A percentile compares a stretch with the other conserved stretches of the same genome.
These are phyloP conservation scores for Cerastis rubricosa DNA, from an alignment of 2,888 invertebrate genomes.

Conservation along the genomic window DNA sequence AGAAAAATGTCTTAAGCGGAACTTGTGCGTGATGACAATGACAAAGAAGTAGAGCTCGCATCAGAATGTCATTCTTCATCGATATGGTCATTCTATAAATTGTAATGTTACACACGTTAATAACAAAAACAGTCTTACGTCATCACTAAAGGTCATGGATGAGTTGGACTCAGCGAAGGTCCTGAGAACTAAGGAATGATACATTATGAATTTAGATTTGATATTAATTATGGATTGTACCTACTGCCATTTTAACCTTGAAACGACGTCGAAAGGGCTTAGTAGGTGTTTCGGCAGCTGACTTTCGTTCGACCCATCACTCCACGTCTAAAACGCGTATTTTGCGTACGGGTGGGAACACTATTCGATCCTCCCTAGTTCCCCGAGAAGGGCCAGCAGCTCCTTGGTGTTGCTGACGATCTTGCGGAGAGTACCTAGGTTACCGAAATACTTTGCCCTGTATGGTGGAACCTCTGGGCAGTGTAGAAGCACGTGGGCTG, in stretches of 20 bases:
- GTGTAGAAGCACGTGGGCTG: too few relatives aligned
- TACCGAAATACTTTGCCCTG: too few relatives aligned
- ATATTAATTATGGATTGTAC: background rate
- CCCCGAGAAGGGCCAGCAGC: too few relatives aligned
- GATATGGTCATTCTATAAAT: slow-evolving; percentile 52
- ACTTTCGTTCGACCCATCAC: too few relatives aligned
- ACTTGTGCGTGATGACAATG: slow-evolving; percentile 12
- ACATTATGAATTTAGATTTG: slow-evolving; percentile 23
- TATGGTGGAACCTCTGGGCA: too few relatives aligned
- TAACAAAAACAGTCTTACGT: slow-evolving; percentile 59
- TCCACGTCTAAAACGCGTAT: too few relatives aligned
- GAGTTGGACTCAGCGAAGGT: slow-evolving; percentile 59
- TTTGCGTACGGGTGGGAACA: too few relatives aligned
- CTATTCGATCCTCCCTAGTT: too few relatives aligned
- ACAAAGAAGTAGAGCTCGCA: slow-evolving; percentile 27
- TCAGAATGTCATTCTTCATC: slow-evolving; percentile 40
- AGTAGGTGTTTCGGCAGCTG: too few relatives aligned
- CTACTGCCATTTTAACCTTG: slow-evolving; percentile 1
- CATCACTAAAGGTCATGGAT: slow-evolving; percentile 64
- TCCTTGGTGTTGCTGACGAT: too few relatives aligned
- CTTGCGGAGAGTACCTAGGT: too few relatives aligned
- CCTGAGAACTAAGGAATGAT: slow-evolving; percentile 58
- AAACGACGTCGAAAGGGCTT: background rate
- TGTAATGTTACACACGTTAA: slow-evolving; percentile 44
- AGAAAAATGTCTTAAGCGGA: slow-evolving; percentile 11